A percentile compares a stretch with the other conserved stretches of the same genome.
These are phyloP conservation scores for Pelodiscus sinensis DNA, from an alignment of 2,113 vertebrate genomes.

Conservation along the genomic window DNA sequence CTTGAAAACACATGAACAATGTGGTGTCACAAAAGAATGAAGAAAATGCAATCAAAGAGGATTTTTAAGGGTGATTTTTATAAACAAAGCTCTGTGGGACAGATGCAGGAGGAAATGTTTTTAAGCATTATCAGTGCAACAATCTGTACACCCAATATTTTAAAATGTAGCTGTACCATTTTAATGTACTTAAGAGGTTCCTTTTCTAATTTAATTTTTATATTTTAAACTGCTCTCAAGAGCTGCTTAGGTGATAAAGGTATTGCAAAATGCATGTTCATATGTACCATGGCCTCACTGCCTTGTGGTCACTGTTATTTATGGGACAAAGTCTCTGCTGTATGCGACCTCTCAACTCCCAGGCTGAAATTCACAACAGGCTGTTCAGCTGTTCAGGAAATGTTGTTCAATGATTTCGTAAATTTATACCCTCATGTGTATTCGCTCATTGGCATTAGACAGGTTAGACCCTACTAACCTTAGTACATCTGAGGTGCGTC, in stretches of 20 bases:
- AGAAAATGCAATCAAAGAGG: constrained; percentile 31
- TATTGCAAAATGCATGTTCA: constrained; percentile 14
- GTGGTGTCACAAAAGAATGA: constrained; percentile 39
- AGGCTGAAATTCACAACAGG: not conserved
- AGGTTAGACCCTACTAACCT: not conserved
- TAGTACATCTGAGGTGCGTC: not conserved
- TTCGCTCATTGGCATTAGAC: not conserved
- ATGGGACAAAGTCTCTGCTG: accelerated
- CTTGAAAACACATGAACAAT: constrained; percentile 60
- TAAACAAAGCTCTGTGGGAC: constrained; percentile 24
- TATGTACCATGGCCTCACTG: accelerated
- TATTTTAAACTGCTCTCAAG: constrained; percentile 14
- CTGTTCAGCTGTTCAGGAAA: not conserved
- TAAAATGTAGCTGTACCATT: constrained; percentile 15
- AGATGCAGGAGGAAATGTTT: not conserved
- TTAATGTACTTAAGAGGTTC: not conserved
- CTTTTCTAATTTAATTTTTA: not conserved
- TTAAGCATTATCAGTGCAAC: not conserved
- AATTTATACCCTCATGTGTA: not conserved
- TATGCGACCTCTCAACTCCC: not conserved
- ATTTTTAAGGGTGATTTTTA: constrained; percentile 29
- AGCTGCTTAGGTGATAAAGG: constrained; percentile 2
- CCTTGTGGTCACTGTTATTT: constrained; percentile 7
- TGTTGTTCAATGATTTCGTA: not conserved
- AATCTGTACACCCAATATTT: constrained; percentile 34